Percentiles rank a stretch among this genome's conserved stretches.
Evolutionary conservation across 2,113 vertebrate genomes (phyloP).

Genomic region (Corythoichthys haematopterus): DNA sequence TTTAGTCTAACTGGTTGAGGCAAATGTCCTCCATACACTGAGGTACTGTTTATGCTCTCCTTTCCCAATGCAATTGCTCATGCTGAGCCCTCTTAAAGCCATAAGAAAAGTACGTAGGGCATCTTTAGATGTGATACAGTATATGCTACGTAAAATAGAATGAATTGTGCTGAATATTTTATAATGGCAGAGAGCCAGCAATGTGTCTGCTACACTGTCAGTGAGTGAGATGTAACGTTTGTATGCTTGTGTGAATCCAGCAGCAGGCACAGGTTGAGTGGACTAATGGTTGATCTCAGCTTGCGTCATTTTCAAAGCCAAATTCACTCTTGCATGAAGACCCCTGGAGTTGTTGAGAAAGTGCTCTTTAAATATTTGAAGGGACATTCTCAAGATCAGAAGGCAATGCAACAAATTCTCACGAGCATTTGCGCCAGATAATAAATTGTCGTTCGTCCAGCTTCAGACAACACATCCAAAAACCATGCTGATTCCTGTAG

Average conservation of each 20-base stretch:
- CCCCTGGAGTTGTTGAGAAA: slow-evolving; percentile 1
- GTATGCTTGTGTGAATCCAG: not conserved
- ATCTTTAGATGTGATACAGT: not conserved
- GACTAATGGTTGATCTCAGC: not conserved
- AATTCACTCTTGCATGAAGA: not conserved
- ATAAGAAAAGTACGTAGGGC: not conserved
- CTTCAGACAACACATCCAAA: not conserved
- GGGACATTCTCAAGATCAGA: not conserved
- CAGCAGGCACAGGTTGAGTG: not conserved
- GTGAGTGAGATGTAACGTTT: not conserved
- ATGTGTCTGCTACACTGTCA: not conserved
- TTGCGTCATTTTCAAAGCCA: not conserved
- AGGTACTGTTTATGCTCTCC: not conserved
- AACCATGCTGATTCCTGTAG: not conserved
- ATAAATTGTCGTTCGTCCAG: not conserved
- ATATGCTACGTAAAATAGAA: not conserved
- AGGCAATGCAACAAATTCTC: not conserved
- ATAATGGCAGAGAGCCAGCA: not conserved
- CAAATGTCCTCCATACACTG: not conserved
- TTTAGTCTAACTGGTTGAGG: not conserved
- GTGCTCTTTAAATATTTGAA: slow-evolving; percentile 9
- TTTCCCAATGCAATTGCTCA: not conserved
- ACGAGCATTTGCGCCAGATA: not conserved
- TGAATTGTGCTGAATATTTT: slow-evolving; percentile 4
- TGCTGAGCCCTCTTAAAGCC: not conserved